A percentile compares a stretch with the other conserved stretches of the same genome.
Conservation (phyloP, 1,140 invertebrate species). For the Pogonus chalceus region DNA sequence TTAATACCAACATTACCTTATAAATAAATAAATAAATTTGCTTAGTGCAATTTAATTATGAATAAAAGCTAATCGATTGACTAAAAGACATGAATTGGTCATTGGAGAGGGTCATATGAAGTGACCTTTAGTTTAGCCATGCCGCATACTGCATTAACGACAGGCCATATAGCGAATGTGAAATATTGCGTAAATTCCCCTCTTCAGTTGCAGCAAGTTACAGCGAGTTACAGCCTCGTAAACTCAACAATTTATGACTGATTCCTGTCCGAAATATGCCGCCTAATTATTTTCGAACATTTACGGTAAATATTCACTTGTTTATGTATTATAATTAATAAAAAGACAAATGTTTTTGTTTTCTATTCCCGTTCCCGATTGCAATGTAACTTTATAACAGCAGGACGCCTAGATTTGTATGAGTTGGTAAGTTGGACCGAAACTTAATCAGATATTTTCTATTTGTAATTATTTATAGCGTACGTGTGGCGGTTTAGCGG, state of each 20-base stretch:
- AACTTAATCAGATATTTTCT: conserved; percentile 2
- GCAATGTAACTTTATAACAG: neutral
- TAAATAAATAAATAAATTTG: no score
- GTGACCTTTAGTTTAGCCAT: no score
- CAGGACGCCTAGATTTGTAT: neutral
- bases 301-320: no score
- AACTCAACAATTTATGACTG: neutral
- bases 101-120: neutral
- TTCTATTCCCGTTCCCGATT: no score
- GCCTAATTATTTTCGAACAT: neutral
- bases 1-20: no score
- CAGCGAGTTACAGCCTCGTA: neutral
- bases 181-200: neutral
- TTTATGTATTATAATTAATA: no score
- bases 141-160: no score
- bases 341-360: no score
- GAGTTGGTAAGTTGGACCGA: neutral
- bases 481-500: no score
- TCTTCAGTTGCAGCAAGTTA: neutral
- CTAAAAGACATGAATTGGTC: neutral
- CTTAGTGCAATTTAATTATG: neutral
- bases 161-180: neutral
- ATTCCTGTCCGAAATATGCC: neutral
- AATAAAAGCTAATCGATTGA: neutral
- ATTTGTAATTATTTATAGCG: conserved; percentile 7